Evolutionary conservation across 2,888 invertebrate species (phyloP).

Genomic region (Odiellus spinosus): DNA sequence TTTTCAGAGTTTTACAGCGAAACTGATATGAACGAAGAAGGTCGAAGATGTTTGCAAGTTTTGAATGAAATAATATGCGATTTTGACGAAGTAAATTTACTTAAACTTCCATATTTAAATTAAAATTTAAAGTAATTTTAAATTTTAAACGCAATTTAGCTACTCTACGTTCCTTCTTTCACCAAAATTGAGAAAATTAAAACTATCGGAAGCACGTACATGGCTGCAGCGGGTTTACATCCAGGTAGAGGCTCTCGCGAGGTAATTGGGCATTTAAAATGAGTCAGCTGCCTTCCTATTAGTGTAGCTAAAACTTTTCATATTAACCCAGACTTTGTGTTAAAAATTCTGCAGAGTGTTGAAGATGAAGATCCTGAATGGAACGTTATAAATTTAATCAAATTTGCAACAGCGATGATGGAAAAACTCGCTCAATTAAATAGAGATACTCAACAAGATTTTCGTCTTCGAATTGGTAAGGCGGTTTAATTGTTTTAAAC

Average conservation of each 20-base stretch:
- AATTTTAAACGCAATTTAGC: slow-evolving; percentile 21
- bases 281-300: too few relatives aligned
- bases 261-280: too few relatives aligned
- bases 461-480: slow-evolving; percentile 55
- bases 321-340: too few relatives aligned
- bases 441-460: slow-evolving; percentile 33
- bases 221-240: slow-evolving; percentile 25
- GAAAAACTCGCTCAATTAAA: slow-evolving; percentile 44
- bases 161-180: slow-evolving; percentile 29
- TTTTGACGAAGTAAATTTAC: slow-evolving; percentile 19
- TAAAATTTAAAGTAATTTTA: too few relatives aligned
- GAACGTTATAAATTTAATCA: slow-evolving; percentile 39
- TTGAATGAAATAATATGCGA: slow-evolving; percentile 22
- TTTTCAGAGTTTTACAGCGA: slow-evolving; percentile 36
- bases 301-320: too few relatives aligned
- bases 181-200: slow-evolving; percentile 32
- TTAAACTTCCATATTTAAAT: neutral
- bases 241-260: slow-evolving; percentile 2
- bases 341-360: neutral
- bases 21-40: slow-evolving; percentile 18
- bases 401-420: slow-evolving; percentile 59
- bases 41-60: slow-evolving; percentile 19
- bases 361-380: slow-evolving; percentile 19
- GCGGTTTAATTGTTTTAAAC: too few relatives aligned
- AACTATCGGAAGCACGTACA: slow-evolving; percentile 33